A percentile compares a stretch with the other conserved stretches of the same genome.
Conservation (phyloP, 92 coral and sea anemone genomes). For the Zoanthus sociatus region DNA sequence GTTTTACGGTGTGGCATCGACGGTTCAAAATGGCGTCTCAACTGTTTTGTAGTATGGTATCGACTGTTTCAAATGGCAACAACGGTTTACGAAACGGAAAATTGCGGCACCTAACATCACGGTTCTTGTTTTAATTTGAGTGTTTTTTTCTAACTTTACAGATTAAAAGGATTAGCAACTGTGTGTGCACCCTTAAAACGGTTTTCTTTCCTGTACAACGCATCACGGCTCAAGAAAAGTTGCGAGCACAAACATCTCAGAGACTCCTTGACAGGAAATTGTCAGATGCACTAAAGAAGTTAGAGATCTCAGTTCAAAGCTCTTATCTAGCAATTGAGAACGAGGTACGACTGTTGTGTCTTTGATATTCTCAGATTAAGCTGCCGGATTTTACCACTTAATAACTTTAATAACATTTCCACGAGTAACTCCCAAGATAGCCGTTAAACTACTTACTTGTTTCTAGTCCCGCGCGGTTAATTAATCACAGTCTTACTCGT, state of each 20-base stretch:
- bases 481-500: too few relatives aligned
- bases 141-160: not conserved
- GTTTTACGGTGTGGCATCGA: too few relatives aligned
- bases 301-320: not conserved
- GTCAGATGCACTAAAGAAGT: not conserved
- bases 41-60: too few relatives aligned
- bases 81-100: too few relatives aligned
- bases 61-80: too few relatives aligned
- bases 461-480: too few relatives aligned
- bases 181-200: not conserved
- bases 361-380: not conserved
- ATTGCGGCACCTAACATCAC: too few relatives aligned
- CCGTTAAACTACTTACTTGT: too few relatives aligned
- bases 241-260: not conserved
- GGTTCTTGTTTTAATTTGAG: not conserved
- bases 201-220: not conserved
- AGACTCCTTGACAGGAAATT: not conserved
- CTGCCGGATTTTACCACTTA: too few relatives aligned
- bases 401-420: too few relatives aligned
- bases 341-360: not conserved
- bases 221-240: not conserved
- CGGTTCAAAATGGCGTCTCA: too few relatives aligned
- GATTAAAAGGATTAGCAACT: not conserved
- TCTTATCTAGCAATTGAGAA: not conserved
- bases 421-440: too few relatives aligned